Conservation (phyloP, 2,797 vertebrate species). For the Hyperoplus immaculatus region DNA sequence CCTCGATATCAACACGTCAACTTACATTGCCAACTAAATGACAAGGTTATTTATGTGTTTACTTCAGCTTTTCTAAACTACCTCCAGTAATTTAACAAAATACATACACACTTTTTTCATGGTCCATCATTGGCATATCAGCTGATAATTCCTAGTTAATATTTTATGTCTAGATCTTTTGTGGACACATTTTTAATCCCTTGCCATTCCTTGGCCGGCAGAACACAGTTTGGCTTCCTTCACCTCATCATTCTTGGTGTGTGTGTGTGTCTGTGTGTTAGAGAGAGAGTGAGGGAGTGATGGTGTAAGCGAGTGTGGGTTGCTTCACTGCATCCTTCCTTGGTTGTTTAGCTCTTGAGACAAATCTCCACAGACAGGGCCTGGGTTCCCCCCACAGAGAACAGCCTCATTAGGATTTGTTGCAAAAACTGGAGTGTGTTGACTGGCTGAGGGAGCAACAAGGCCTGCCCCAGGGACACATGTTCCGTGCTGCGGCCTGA, state of each 20-base stretch:
- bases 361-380: conserved; percentile 63
- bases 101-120: neutral
- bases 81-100: conserved; percentile 32
- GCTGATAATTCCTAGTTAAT: conserved; percentile 14
- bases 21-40: neutral
- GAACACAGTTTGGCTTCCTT: conserved; percentile 9
- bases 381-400: conserved; percentile 61
- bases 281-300: neutral
- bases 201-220: neutral
- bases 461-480: conserved; percentile 55
- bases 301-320: conserved; percentile 16
- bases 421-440: conserved; percentile 69
- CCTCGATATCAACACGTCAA: no score
- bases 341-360: conserved; percentile 56
- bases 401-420: conserved; percentile 79
- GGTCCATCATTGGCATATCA: conserved; percentile 12
- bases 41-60: neutral
- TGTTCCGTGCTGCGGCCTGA: conserved; percentile 69
- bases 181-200: conserved; percentile 15
- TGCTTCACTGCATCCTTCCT: conserved; percentile 53
- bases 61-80: conserved; percentile 11
- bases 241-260: conserved; percentile 24
- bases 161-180: neutral
- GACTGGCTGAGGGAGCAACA: conserved; percentile 49
- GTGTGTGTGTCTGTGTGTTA: neutral